Evolutionary conservation across 2,888 invertebrate species (phyloP), one percentile per base, ranked within the genome.

Genomic region (Protophormia terraenovae): DNA sequence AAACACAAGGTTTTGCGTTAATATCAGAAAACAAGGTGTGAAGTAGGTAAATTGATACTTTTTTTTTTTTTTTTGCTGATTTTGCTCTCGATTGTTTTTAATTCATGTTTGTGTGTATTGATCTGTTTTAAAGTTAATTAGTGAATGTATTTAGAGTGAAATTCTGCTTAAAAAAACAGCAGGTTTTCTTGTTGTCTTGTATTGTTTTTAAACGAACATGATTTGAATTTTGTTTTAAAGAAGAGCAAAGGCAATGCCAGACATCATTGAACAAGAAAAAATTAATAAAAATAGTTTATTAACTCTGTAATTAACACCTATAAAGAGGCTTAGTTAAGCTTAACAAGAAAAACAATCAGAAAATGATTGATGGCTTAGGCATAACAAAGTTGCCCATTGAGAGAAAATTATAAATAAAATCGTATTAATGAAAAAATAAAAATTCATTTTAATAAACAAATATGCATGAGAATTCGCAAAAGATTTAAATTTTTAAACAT

Each of bases 291-390:
- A 73, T 50, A 6, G 41, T 71, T 79, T 85, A 82, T 85, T 85
- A 79, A 71, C 75, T n/a, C n/a, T 71, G 75, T 85, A 85, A 85
- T 85, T 85, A 82, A 78, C 82, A 79, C 85, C 82, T 71, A 82
- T 75, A 82, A 82, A 85, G 85, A 50, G 75, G 66, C 78, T 82
- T 75, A 64, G 32, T 66, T 50, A 55, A 73, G 67, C 55, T 73
- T 67, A 73, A 58, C 58, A 19, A 35, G 62, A 67, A 72, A 71
- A 73, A 47, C 12, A 53, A 73, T 85, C 69, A 82, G 38, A 22
- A 71, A 75, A 64, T 82, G 78, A 85, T 75, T 85, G 75, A 85
- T 85, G 82, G 75, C 1, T 47, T 14, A 10, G 27, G 14, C 1
- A 14, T 38, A 3, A 16, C 12, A 71, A 29, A 41, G 19, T 58